Evolutionary conservation across 2,797 vertebrate genomes (phyloP).

Genomic region (Malacoraja senta): DNA sequence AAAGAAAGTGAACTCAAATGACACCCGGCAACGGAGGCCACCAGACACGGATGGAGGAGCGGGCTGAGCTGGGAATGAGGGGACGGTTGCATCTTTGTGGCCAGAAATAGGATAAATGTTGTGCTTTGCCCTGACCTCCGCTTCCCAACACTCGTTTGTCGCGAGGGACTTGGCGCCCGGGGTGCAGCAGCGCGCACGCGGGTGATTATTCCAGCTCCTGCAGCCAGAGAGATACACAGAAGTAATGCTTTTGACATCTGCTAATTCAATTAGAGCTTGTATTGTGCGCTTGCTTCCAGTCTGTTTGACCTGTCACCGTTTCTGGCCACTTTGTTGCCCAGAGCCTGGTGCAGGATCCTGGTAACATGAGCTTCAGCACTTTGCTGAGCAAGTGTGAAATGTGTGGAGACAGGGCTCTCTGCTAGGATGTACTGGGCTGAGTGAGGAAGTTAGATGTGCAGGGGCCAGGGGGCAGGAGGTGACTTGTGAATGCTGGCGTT

Average conservation of each 20-base stretch:
- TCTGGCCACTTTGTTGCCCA: background rate
- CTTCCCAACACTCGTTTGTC: background rate
- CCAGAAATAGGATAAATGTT: no score
- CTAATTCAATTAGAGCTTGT: background rate
- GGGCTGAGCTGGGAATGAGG: background rate
- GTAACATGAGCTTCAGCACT: background rate
- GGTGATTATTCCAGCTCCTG: background rate
- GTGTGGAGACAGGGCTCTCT: background rate
- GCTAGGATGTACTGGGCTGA: no score
- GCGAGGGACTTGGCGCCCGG: background rate
- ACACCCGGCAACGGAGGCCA: no score
- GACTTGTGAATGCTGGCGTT: background rate
- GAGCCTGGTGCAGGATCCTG: background rate
- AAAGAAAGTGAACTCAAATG: no score
- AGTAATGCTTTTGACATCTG: conserved; percentile 8
- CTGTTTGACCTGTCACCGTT: background rate
- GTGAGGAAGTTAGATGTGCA: background rate
- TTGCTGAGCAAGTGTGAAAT: background rate
- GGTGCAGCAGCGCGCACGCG: no score
- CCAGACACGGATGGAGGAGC: no score
- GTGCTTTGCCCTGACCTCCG: background rate
- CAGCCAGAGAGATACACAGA: background rate
- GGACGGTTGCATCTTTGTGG: background rate
- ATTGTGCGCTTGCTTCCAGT: background rate
- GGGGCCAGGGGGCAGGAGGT: background rate